phyloP scores from a whole-genome alignment of 2,888 invertebrate genomes.

The Harpalus rufipes region DNA sequence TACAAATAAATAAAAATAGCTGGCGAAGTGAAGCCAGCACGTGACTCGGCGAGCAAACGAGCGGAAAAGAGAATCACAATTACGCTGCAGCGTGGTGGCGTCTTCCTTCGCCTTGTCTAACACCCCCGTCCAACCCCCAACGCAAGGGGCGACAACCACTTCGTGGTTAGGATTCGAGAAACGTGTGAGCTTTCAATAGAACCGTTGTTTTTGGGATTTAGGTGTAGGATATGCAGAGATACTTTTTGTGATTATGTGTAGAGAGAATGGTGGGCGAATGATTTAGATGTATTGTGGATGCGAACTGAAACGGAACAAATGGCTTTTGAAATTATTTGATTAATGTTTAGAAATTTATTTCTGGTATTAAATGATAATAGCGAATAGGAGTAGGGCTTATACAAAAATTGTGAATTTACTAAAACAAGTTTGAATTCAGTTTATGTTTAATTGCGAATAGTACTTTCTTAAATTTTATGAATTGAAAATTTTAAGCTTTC shows the following conservation, averaged over 20 bases:
- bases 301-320: too few species aligned
- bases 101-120: not conserved
- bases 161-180: conserved; percentile 29
- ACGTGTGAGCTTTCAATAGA: conserved; percentile 48
- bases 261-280: not conserved
- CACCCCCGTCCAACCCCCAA: not conserved
- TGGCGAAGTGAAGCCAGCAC: conserved; percentile 34
- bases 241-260: conserved; percentile 36
- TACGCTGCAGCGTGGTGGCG: conserved; percentile 14
- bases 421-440: too few species aligned
- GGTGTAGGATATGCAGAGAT: conserved; percentile 24
- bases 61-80: conserved; percentile 54
- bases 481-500: too few species aligned
- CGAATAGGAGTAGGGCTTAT: too few species aligned
- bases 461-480: too few species aligned
- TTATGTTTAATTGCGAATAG: too few species aligned
- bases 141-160: not conserved
- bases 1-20: conserved; percentile 44
- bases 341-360: not conserved
- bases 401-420: too few species aligned
- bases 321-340: not conserved
- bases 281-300: not conserved
- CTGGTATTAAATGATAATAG: too few species aligned
- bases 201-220: conserved; percentile 32
- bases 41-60: conserved; percentile 40